Percentiles rank a stretch among this genome's conserved stretches.
Conservation (phyloP, 2,888 invertebrate genomes). For the Sarcophaga caerulescens region DNA sequence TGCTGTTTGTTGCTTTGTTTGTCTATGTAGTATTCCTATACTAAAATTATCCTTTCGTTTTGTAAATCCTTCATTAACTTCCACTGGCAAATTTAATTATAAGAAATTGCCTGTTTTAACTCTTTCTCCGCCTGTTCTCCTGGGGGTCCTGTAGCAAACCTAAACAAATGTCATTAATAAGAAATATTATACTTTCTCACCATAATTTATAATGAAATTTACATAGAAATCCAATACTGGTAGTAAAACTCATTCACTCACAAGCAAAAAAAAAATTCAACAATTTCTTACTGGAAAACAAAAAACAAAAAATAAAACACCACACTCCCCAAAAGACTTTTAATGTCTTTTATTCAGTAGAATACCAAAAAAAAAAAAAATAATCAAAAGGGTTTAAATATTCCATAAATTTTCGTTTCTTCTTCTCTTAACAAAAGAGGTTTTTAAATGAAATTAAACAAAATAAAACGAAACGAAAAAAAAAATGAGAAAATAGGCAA, state of each 20-base stretch:
- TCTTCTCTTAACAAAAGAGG: not conserved
- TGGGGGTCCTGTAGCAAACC: not conserved
- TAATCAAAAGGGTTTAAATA: constrained; percentile 54
- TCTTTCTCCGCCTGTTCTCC: not conserved
- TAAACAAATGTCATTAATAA: constrained; percentile 75
- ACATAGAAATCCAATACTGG: constrained; percentile 63
- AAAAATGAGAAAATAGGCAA: constrained; percentile 23
- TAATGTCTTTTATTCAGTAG: not conserved
- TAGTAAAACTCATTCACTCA: not conserved
- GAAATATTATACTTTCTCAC: constrained; percentile 70
- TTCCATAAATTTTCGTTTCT: not conserved
- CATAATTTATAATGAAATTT: constrained; percentile 61
- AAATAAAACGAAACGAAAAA: not conserved
- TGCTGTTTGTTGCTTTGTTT: too few relatives aligned
- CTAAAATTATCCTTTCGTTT: not conserved
- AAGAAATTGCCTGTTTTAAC: constrained; percentile 47
- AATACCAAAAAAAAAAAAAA: constrained; percentile 25
- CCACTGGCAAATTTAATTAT: constrained; percentile 52
- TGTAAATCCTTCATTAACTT: constrained; percentile 12
- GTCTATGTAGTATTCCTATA: not conserved
- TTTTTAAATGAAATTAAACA: too few relatives aligned
- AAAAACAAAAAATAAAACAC: not conserved
- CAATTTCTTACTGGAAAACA: not conserved
- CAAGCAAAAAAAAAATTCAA: not conserved
- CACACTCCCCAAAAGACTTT: constrained; percentile 47